Percentiles rank a stretch among this genome's conserved stretches.
Evolutionary conservation across 2,888 invertebrate genomes (phyloP).

Genomic region (Xylophagus ater): DNA sequence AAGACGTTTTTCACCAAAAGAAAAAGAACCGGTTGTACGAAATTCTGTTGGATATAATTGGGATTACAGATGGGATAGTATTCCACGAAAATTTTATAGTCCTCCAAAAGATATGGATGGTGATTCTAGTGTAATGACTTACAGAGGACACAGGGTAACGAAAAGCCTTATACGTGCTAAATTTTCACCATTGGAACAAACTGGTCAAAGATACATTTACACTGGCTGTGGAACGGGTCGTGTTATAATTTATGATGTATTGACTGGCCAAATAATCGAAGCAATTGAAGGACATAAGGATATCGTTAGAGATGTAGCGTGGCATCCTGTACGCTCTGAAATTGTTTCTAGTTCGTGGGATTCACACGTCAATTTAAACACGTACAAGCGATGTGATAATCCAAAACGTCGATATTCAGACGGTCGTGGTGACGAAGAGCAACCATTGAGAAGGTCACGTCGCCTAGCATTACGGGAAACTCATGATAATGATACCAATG

Average conservation of each 20-base stretch:
- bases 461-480: slow-evolving; percentile 26
- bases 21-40: slow-evolving; percentile 20
- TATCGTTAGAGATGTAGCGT: slow-evolving; percentile 70
- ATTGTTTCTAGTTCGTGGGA: slow-evolving; percentile 59
- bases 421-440: slow-evolving; percentile 16
- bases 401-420: slow-evolving; percentile 23
- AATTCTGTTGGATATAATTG: slow-evolving; percentile 37
- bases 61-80: slow-evolving; percentile 78
- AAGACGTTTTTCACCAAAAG: slow-evolving; percentile 36
- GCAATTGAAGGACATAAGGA: slow-evolving; percentile 53
- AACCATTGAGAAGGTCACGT: slow-evolving; percentile 32
- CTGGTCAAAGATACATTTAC: slow-evolving; percentile 73
- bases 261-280: slow-evolving; percentile 60
- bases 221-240: slow-evolving; percentile 71
- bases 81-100: slow-evolving; percentile 52
- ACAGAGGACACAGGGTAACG: slow-evolving; percentile 68
- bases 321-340: slow-evolving; percentile 72
- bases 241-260: slow-evolving; percentile 65
- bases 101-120: slow-evolving; percentile 49
- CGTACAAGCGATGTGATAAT: slow-evolving; percentile 27
- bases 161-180: slow-evolving; percentile 71
- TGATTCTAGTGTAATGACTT: slow-evolving; percentile 76
- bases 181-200: slow-evolving; percentile 67
- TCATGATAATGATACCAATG: neutral
- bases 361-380: slow-evolving; percentile 34